Base-by-base conservation (phyloP, 2,888 invertebrate genomes). In the Tromatobia lineatoria region DNA sequence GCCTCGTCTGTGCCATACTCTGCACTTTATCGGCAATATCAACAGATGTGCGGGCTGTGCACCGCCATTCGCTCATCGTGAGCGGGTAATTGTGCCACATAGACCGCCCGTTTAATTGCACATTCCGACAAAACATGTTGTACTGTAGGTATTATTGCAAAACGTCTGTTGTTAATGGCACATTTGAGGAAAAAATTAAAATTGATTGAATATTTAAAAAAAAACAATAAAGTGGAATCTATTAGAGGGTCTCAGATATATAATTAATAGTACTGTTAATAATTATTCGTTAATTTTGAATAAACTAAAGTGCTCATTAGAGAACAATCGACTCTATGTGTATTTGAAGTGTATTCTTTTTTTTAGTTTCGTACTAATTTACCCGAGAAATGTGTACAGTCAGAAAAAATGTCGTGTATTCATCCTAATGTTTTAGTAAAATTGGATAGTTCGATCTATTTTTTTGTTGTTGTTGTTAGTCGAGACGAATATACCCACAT, bases 31-130 rank as follows among this genome's bases (percentile, higher is more conserved):
- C 86, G 84, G 66, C 74, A 76, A 82, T 85, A 88, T 89, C 88
- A 87, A 85, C 89, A 90, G 88, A 90, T 90, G 88, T 80, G 84
- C 77, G 45, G 50, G 50, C n/a, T 50, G 23, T 47, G n/a, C 29
- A 67, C 64, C 66, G 52, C 34, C 77, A n/a, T 18, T 38, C 66
- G 74, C 18, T 34, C 47, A 47, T 64, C 59, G 67, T 67, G 54
- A 64, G 38, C 69, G 54, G 85, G 75, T 87, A 90, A 89, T 89
- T 88, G 87, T 82, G 73, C 83, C 71, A 80, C 76, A 79, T 85
- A 42, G 82, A 71, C 84, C 80, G 86, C 79, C 78, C 76, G 81
- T 82, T 88, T 88, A 87, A 87, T 87, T 87, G 77, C 77, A 84
- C 77, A 84, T 80, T 86, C 74, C 82, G 64, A 15, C 52, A 20